Evolutionary conservation across 2,113 vertebrate species (phyloP), one percentile per base, ranked within the genome.

Genomic region (Tylochromis polylepis): DNA sequence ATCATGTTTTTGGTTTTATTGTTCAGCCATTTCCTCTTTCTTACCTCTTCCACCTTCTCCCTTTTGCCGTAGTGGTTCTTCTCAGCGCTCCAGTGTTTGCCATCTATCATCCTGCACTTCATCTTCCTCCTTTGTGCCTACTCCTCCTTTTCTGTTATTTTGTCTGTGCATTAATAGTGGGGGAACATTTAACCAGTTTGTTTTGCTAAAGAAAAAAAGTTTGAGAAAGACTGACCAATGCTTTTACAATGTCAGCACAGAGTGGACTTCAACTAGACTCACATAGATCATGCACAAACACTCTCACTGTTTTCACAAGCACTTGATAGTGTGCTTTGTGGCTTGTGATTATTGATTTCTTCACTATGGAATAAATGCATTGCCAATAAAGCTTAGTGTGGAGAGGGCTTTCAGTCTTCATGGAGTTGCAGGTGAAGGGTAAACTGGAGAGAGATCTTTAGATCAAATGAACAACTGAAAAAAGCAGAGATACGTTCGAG

Each of bases 1-100:
- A 88, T 94, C 57, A 80, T 65, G 78, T n/a, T 65, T 20, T 14
- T 29, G 4, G 5, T 83, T 70, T 90, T 83, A 87, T 88, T 62
- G 24, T 51, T 56, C 57, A 49, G 58, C 79, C 88, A 80, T 87
- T 60, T 38, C 41, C 62, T 91, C 79, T 29, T 16, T 55, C 27
- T 88, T 90, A 89, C 82, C 91, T 91, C 80, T 60, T 81, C 62
- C 31, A 36, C 79, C 59, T 55, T 29, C 53, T 75, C 56, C 46
- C 43, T 34, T 72, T 88, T 18, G 41, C 87, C 46, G 22, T 59
- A 36, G 67, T 22, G 6, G 20, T 36, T 82, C 53, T 58, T 4
- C 4, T 51, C 24, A 38, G 51, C 6, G 2, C 79, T 88, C 86
- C 56, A 85, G 60, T 4, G 1, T 79, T 83, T 81, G 65, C 82